phyloP scores from a whole-genome alignment of 2,797 vertebrate genomes.

The Clangula hyemalis region DNA sequence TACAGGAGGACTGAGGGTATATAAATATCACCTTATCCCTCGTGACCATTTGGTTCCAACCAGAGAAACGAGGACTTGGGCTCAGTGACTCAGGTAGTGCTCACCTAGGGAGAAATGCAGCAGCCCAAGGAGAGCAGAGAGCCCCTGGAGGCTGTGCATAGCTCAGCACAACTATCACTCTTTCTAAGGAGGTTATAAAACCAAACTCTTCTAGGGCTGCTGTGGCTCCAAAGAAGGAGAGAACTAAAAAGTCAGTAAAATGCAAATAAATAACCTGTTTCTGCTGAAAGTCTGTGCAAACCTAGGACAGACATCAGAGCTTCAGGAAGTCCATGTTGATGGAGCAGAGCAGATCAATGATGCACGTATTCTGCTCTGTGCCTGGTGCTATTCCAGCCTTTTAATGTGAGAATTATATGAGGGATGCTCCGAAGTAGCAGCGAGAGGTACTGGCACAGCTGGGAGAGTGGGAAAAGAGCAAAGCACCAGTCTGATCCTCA shows the following conservation, averaged over 20 bases:
- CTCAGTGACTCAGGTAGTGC: not conserved
- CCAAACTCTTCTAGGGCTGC: not conserved
- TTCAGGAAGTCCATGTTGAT: not conserved
- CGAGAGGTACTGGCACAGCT: too few relatives aligned
- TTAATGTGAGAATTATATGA: not conserved
- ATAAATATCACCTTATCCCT: conserved; percentile 22
- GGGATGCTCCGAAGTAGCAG: not conserved
- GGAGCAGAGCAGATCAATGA: not conserved
- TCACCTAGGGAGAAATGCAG: not conserved
- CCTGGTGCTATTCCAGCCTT: not conserved
- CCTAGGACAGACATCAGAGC: not conserved
- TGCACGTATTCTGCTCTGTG: not conserved
- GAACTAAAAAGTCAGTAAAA: conserved; percentile 8
- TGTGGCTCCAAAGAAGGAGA: not conserved
- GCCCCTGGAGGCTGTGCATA: not conserved
- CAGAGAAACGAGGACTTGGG: not conserved
- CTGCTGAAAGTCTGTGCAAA: not conserved
- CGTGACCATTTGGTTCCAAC: conserved; percentile 14
- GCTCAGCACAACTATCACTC: not conserved
- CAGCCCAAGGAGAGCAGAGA: conserved; percentile 3
- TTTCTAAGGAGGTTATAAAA: conserved; percentile 46
- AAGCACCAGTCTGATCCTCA: not conserved
- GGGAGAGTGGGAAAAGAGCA: not conserved
- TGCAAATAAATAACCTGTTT: not conserved
- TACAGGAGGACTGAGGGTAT: not conserved